A percentile compares a stretch with the other conserved stretches of the same genome.
phyloP scores from a whole-genome alignment of 2,113 vertebrate species.

The Peromyscus polionotus region DNA sequence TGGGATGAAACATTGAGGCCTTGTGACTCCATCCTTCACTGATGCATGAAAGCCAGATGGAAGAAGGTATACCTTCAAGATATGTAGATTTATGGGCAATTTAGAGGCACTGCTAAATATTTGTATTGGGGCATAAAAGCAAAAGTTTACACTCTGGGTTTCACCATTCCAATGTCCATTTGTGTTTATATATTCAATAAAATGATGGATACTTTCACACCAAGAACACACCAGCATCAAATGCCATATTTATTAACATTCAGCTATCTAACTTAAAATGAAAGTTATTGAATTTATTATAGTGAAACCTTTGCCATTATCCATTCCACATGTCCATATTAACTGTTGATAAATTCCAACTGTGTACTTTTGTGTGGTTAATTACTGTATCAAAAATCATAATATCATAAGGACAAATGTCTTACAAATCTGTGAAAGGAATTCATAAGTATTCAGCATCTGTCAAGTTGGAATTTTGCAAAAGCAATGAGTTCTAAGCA shows the following conservation, averaged over 20 bases:
- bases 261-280: constrained; percentile 15
- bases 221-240: background rate
- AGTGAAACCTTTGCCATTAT: constrained; percentile 57
- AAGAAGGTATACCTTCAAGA: background rate
- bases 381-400: constrained; percentile 68
- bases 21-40: background rate
- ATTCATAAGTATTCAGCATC: constrained; percentile 69
- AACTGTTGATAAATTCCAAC: constrained; percentile 49
- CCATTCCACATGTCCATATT: constrained; percentile 26
- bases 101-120: background rate
- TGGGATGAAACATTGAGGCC: background rate
- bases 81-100: background rate
- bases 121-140: background rate
- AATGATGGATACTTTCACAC: background rate
- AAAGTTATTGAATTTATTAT: constrained; percentile 23
- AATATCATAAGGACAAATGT: constrained; percentile 63
- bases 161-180: background rate
- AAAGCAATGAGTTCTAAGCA: constrained; percentile 59
- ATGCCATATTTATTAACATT: background rate
- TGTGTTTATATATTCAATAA: background rate
- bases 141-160: background rate
- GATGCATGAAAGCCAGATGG: background rate
- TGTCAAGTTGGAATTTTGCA: constrained; percentile 69
- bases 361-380: constrained; percentile 62
- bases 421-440: constrained; percentile 72